These are phyloP conservation scores for Calephelis nemesis DNA, from an alignment of 1,140 invertebrate genomes.

Conservation along the genomic window DNA sequence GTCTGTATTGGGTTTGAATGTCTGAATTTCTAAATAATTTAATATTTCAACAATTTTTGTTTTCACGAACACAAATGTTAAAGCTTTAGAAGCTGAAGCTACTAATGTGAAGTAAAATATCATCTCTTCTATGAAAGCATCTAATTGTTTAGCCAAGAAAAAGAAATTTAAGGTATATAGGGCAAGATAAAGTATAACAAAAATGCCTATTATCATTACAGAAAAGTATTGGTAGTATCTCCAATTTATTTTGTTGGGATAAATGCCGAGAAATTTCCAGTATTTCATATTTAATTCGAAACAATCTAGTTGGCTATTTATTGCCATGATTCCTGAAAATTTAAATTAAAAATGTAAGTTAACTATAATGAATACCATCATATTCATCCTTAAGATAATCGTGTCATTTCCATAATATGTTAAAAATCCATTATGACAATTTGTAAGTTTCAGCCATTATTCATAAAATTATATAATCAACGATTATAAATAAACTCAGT, in stretches of 20 bases:
- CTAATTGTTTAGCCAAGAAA: slow-evolving; percentile 46
- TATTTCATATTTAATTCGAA: slow-evolving; percentile 46
- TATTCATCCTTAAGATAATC: too few species aligned
- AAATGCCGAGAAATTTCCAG: slow-evolving; percentile 49
- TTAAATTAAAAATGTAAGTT: background rate
- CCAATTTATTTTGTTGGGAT: slow-evolving; percentile 31
- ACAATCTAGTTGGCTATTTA: slow-evolving; percentile 33
- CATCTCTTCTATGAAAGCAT: slow-evolving; percentile 50
- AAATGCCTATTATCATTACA: slow-evolving; percentile 36
- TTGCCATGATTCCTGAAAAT: slow-evolving; percentile 1
- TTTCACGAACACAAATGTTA: slow-evolving; percentile 44
- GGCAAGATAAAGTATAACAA: slow-evolving; percentile 36
- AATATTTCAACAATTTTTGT: slow-evolving; percentile 45
- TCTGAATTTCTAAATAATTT: slow-evolving; percentile 45
- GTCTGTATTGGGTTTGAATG: slow-evolving; percentile 46
- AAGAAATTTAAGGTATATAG: slow-evolving; percentile 50
- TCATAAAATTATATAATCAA: too few species aligned
- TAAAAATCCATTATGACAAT: background rate
- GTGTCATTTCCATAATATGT: background rate
- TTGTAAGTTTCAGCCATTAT: too few species aligned
- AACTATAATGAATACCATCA: background rate
- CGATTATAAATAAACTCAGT: too few species aligned
- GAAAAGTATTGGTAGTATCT: slow-evolving; percentile 43
- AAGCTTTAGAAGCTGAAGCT: slow-evolving; percentile 45
- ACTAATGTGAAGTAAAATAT: slow-evolving; percentile 54